A percentile compares a stretch with the other conserved stretches of the same genome.
phyloP scores from a whole-genome alignment of 2,888 invertebrate genomes.

The Ditula angustiorana region DNA sequence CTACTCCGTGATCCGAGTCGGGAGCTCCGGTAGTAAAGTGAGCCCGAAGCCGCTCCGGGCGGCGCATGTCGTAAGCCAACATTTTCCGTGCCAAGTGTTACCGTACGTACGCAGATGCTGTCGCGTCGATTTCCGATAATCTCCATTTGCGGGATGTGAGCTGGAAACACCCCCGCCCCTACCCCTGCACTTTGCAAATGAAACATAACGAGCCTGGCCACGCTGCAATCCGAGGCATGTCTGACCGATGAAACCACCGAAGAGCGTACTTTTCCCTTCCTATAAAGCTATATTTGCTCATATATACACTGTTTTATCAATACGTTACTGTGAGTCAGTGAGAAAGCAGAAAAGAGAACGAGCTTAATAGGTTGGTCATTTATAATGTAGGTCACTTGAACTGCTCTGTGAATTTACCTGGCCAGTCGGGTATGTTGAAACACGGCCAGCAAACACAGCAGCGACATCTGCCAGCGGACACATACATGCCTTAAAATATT shows the following conservation, averaged over 20 bases:
- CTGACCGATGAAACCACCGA: too few relatives aligned
- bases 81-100: constrained; percentile 3
- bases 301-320: too few relatives aligned
- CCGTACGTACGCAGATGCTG: constrained; percentile 8
- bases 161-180: neutral
- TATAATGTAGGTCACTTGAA: neutral
- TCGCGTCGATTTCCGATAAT: constrained; percentile 33
- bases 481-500: too few relatives aligned
- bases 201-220: constrained; percentile 19
- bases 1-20: neutral
- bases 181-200: constrained; percentile 33
- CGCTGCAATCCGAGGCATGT: too few relatives aligned
- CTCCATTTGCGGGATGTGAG: neutral
- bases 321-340: too few relatives aligned
- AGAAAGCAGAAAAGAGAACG: too few relatives aligned
- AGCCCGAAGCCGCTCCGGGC: neutral
- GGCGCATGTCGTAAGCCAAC: neutral
- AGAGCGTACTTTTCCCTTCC: too few relatives aligned
- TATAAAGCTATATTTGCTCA: too few relatives aligned
- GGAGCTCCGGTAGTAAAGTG: neutral
- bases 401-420: neutral
- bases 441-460: neutral
- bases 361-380: neutral
- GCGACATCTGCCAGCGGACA: neutral
- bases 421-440: neutral